Percentiles rank a stretch among this genome's conserved stretches.
These are phyloP conservation scores for Odocoileus virginianus DNA, from an alignment of 2,113 vertebrate species.

Conservation along the genomic window DNA sequence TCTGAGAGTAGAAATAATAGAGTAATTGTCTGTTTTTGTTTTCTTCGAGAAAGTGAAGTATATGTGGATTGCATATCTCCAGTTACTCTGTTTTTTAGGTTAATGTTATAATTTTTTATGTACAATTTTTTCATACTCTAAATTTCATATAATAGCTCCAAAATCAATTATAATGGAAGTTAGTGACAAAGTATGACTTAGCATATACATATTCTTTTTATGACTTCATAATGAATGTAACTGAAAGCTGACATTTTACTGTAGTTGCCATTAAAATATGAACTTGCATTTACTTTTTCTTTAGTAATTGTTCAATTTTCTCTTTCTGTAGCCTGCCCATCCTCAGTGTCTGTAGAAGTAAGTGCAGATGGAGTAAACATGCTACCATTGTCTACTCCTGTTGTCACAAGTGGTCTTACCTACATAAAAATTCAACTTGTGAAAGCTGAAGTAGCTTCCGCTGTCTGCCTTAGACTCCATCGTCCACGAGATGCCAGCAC, in stretches of 20 bases:
- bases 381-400: constrained; percentile 95
- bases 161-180: neutral
- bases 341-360: constrained; percentile 98
- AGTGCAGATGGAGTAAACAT: constrained; percentile 98
- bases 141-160: neutral
- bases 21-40: neutral
- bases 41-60: neutral
- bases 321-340: constrained; percentile 89
- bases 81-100: neutral
- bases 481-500: constrained; percentile 97
- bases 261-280: neutral
- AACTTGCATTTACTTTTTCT: neutral
- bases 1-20: constrained; percentile 23
- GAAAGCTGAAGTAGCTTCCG: constrained; percentile 97
- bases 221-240: neutral
- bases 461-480: constrained; percentile 95
- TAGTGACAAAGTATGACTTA: neutral
- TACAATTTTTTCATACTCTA: neutral
- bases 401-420: constrained; percentile 96
- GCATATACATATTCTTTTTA: neutral
- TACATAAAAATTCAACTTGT: constrained; percentile 99
- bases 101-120: neutral
- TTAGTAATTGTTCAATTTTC: constrained; percentile 15
- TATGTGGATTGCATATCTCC: neutral
- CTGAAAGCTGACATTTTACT: neutral